Evolutionary conservation across 2,113 vertebrate species (phyloP), one percentile per base, ranked within the genome.

Genomic region (Trogon surrucura): DNA sequence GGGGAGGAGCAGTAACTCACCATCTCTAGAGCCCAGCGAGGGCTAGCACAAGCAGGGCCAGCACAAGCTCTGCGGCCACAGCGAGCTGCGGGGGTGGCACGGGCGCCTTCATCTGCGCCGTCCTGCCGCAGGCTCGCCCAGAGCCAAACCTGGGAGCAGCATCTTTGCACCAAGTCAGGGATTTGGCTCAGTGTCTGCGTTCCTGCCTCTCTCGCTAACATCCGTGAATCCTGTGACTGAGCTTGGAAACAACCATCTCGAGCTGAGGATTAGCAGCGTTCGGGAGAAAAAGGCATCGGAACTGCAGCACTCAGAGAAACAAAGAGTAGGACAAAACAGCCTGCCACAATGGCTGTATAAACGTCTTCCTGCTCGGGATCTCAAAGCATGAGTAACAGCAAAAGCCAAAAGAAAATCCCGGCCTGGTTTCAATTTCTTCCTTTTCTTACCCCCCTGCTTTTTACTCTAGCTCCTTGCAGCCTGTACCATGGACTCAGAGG

Each of bases 61-160:
- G n/a, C 67, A 88, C 47, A 13, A 93, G 57, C 77, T 65, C 70
- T 0, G 14, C 2, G 34, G 85, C 53, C 18, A 5, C n/a, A 0
- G 6, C 0, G 1, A 47, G 75, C 69, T 1, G 3, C 0, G 38
- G 56, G 53, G 57, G 61, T 0, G 5, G 78, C 2, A 0, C 1
- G 0, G 69, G 73, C 3, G 0, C 41, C 51, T 91, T 61, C 84
- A 16, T 53, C 54, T 13, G 50, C 48, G 71, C 71, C 5, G 0
- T 66, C 62, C 61, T 44, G 34, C 77, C 8, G 1, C 48, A 30
- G 84, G 38, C 67, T 85, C 2, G 1, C 1, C 2, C 50, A 0
- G 1, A 91, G 91, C 75, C 89, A 92, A 85, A 51, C 13, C 88
- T 41, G 81, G n/a, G 36, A 91, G 71, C 87, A 88, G 74, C 81